phyloP scores from a whole-genome alignment of 2,888 invertebrate genomes.

The Anaspis maculata region DNA sequence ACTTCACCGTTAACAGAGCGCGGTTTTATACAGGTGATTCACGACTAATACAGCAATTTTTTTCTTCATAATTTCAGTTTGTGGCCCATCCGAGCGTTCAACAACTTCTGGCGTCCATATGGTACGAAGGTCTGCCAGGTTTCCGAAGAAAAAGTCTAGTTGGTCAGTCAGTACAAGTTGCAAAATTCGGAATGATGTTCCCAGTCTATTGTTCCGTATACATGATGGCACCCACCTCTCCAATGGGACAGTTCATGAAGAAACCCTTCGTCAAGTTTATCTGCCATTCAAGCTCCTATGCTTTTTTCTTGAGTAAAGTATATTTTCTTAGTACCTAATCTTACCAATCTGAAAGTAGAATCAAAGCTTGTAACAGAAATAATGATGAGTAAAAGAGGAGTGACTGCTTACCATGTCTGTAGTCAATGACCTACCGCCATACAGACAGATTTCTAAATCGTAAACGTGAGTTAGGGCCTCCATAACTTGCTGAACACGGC shows the following conservation, averaged over 20 bases:
- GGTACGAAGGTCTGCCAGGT: slow-evolving; percentile 94
- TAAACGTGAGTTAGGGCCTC: too few relatives aligned
- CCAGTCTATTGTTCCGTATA: slow-evolving; percentile 89
- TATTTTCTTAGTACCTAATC: slow-evolving; percentile 62
- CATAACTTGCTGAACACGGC: too few relatives aligned
- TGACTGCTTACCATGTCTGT: too few relatives aligned
- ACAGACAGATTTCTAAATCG: too few relatives aligned
- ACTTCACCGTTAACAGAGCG: too few relatives aligned
- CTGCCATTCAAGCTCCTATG: slow-evolving; percentile 92
- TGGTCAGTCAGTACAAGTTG: slow-evolving; percentile 78
- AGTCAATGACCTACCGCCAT: too few relatives aligned
- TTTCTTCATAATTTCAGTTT: too few relatives aligned
- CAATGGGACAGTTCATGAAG: slow-evolving; percentile 83
- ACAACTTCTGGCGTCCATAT: slow-evolving; percentile 81
- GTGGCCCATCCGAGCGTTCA: slow-evolving; percentile 95
- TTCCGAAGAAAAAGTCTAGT: slow-evolving; percentile 87
- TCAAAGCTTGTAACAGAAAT: too few relatives aligned
- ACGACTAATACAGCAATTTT: too few relatives aligned
- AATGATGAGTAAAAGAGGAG: too few relatives aligned
- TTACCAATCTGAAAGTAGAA: too few relatives aligned
- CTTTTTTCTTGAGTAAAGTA: slow-evolving; percentile 91
- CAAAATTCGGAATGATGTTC: slow-evolving; percentile 83
- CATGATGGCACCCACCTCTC: slow-evolving; percentile 83
- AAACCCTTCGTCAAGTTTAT: slow-evolving; percentile 99
- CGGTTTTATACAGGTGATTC: too few relatives aligned